These are phyloP conservation scores for Synchiropus splendidus DNA, from an alignment of 2,113 vertebrate species.

Conservation along the genomic window DNA sequence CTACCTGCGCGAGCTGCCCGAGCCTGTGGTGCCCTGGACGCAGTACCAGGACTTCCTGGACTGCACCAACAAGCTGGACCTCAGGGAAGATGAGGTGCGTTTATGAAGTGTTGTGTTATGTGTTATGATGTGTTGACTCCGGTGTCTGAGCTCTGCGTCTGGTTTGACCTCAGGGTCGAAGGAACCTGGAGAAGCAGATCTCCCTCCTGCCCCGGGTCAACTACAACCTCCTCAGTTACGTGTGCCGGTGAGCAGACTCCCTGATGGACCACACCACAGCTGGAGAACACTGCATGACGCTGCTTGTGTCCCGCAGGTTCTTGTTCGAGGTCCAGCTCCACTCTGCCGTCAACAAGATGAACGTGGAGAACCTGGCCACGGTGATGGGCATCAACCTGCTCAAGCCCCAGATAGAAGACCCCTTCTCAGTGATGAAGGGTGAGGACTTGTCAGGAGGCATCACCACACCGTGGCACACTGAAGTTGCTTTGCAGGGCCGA, in stretches of 20 bases:
- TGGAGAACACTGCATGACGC: background rate
- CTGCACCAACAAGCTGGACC: constrained; percentile 70
- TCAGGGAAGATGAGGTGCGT: constrained; percentile 63
- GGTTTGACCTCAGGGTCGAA: constrained; percentile 65
- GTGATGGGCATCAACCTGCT: constrained; percentile 96
- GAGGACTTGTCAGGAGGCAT: constrained; percentile 7
- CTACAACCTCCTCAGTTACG: constrained; percentile 90
- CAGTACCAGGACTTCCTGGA: constrained; percentile 89
- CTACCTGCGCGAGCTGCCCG: constrained; percentile 89
- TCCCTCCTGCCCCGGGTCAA: constrained; percentile 77
- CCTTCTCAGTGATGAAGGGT: constrained; percentile 91
- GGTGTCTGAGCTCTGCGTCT: background rate
- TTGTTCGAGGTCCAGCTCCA: constrained; percentile 85
- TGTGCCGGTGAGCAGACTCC: constrained; percentile 75
- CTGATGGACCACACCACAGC: background rate
- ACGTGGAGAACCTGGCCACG: constrained; percentile 91
- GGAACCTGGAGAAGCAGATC: constrained; percentile 78
- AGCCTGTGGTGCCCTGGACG: constrained; percentile 85
- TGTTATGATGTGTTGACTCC: background rate
- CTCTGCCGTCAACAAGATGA: constrained; percentile 89
- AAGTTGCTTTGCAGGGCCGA: too few species aligned
- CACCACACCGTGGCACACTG: too few species aligned
- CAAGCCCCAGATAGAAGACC: constrained; percentile 84
- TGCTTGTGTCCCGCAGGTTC: constrained; percentile 67
- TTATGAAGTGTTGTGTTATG: background rate